A percentile compares a stretch with the other conserved stretches of the same genome.
Conservation (phyloP, 1,140 invertebrate species). For the Aphis craccivora region DNA sequence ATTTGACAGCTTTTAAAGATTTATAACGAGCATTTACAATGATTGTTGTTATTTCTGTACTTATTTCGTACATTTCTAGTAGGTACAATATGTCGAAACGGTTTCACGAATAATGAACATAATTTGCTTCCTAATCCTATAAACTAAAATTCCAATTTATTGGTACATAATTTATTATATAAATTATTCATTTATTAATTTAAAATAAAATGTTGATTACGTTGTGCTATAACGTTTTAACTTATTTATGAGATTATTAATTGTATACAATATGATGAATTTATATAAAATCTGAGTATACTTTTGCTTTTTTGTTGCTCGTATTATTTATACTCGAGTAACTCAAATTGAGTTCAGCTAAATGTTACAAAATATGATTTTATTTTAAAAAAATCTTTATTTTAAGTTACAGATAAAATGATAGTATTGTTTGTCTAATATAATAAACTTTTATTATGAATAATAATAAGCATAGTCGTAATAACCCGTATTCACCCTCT, state of each 20-base stretch:
- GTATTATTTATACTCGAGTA: not conserved
- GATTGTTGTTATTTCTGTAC: not conserved
- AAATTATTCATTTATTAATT: not conserved
- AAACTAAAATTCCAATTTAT: not conserved
- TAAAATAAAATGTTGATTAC: not conserved
- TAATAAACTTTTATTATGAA: not conserved
- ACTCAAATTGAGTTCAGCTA: not conserved
- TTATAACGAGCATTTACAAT: slow-evolving; percentile 13
- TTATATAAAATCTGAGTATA: not conserved
- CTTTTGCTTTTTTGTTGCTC: not conserved
- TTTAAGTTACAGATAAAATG: not conserved
- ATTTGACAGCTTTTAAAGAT: slow-evolving; percentile 16
- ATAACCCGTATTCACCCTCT: not conserved
- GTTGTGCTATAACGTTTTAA: not conserved
- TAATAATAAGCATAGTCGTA: not conserved
- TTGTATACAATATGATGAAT: not conserved
- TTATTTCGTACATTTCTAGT: not conserved
- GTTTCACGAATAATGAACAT: not conserved
- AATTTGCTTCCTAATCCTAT: not conserved
- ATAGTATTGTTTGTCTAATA: not conserved
- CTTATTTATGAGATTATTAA: too few relatives aligned
- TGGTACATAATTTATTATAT: too few relatives aligned
- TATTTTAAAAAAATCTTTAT: not conserved
- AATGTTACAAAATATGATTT: not conserved
- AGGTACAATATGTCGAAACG: not conserved